Evolutionary conservation across 2,888 invertebrate genomes (phyloP).

Genomic region (Ischnura elegans): DNA sequence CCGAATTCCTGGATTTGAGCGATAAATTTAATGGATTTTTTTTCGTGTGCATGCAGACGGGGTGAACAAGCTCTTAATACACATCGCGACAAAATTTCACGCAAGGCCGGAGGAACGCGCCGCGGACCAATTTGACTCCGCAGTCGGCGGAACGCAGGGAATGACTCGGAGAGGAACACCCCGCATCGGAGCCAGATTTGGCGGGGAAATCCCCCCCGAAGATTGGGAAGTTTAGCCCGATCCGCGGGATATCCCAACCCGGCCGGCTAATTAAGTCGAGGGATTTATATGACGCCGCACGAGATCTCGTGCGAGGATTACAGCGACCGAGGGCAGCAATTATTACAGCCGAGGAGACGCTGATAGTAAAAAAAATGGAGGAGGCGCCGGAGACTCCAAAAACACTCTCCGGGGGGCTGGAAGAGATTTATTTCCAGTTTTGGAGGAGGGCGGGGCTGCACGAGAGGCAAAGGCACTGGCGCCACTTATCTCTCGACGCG

Average conservation of each 20-base stretch:
- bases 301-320: background rate
- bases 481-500: background rate
- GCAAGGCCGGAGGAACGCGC: no score
- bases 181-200: background rate
- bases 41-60: no score
- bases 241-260: background rate
- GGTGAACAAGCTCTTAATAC: no score
- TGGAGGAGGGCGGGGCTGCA: background rate
- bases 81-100: no score
- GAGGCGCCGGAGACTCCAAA: background rate
- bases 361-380: background rate
- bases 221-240: background rate
- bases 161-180: no score
- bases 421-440: background rate
- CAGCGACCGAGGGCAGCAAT: background rate
- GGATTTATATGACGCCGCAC: background rate
- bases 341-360: background rate
- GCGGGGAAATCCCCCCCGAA: background rate
- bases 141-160: no score
- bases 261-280: slow-evolving; percentile 20
- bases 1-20: no score
- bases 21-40: no score
- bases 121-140: no score
- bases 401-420: background rate
- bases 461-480: background rate